Evolutionary conservation across 2,797 vertebrate species (phyloP), one percentile per base, ranked within the genome.

Genomic region (Takifugu rubripes): DNA sequence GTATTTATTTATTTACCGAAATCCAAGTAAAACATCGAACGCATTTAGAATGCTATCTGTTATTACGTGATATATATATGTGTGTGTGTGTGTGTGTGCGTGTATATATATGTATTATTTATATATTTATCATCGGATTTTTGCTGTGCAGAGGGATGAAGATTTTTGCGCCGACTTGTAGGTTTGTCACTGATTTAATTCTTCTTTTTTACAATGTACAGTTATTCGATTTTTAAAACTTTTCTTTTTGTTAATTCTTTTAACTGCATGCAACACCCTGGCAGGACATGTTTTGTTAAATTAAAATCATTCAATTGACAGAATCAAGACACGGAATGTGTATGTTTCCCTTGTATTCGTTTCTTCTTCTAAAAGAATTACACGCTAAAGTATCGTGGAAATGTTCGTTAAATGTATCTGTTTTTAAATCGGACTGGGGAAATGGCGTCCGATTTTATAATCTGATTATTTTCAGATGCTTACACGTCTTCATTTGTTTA

Each of bases 111-210:
- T 40, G 36, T 14, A 40, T 7, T 40, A 40, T 40, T 6, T 40
- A 40, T 40, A 17, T 46, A 2, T 46, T 21, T 46, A 17, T 45
- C 3, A 2, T 36, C 3, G 10, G 11, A 2, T 2, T 36, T 14
- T 5, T 40, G 9, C 9, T 33, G 5, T 14, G 14, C 36, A 67
- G 25, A 16, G 26, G 51, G 58, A 66, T 52, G 54, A 33, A 52
- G 60, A 70, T 70, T 43, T 64, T 43, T 42, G 51, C 49, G 31
- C 56, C 78, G 76, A 84, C 11, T 46, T 66, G 16, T 73, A 83
- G 79, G 88, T 88, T 78, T 70, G 83, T 85, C 66, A 33, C 44
- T 50, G 1, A 66, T 66, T 79, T 56, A 42, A 48, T 47, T 52
- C 17, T 24, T 0, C 17, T 49, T n/a, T n/a, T 9, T 9, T 8